Percentiles rank a stretch among this genome's conserved stretches.
These are phyloP conservation scores for Hydropsyche tenuis DNA, from an alignment of 1,140 invertebrate species.

Conservation along the genomic window DNA sequence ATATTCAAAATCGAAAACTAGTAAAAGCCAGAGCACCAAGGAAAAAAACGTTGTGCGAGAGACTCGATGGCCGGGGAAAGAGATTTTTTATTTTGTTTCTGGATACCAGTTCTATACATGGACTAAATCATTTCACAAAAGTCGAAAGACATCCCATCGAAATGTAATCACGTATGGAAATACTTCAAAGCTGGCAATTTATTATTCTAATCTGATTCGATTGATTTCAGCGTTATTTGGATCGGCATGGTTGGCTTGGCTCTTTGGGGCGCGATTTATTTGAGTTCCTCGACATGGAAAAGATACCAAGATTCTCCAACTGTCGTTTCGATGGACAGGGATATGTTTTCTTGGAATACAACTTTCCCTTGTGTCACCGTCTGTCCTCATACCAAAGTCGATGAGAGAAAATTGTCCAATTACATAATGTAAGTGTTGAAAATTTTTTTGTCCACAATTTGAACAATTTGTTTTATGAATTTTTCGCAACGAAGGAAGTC, in stretches of 20 bases:
- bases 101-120: constrained; percentile 52
- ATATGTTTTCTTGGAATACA: constrained; percentile 74
- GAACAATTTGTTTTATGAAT: not conserved
- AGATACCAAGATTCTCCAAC: constrained; percentile 71
- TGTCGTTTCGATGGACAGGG: constrained; percentile 73
- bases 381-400: constrained; percentile 62
- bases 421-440: constrained; percentile 59
- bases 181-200: not conserved
- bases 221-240: constrained; percentile 52
- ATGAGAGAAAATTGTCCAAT: constrained; percentile 59
- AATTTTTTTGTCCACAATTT: not conserved
- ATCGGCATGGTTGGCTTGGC: constrained; percentile 54
- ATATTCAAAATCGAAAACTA: constrained; percentile 27
- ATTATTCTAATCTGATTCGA: not conserved
- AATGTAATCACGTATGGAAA: constrained; percentile 51
- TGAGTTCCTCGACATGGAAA: constrained; percentile 67
- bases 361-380: constrained; percentile 69
- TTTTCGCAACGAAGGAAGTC: constrained; percentile 51
- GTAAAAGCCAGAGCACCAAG: not conserved
- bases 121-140: constrained; percentile 53
- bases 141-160: constrained; percentile 56
- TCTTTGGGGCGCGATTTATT: constrained; percentile 56
- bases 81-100: constrained; percentile 56
- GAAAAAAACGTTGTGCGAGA: constrained; percentile 41
- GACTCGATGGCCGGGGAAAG: constrained; percentile 37